Evolutionary conservation across 1,140 invertebrate genomes (phyloP), one percentile per base, ranked within the genome.

Genomic region (Philaenus spumarius): DNA sequence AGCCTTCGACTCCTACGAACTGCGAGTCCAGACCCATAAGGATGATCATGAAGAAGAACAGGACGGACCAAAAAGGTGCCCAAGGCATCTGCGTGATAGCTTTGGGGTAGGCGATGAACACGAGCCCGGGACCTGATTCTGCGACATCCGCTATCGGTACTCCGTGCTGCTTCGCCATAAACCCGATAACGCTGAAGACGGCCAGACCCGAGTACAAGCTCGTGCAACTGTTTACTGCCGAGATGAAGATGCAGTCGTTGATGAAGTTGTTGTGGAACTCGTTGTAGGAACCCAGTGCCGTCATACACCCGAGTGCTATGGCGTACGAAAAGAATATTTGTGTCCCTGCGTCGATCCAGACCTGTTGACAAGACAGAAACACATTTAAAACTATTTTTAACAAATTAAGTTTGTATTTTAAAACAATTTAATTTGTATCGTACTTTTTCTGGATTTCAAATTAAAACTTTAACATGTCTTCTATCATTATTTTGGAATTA

Each of bases 51-150:
- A 91, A 77, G 76, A 95, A 95, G 75, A 94, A 94, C 1, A 91
- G 69, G 7, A 23, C 60, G 12, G 63, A 56, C 63, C 63, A 64
- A 23, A 62, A 37, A 20, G 63, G 55, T n/a, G 63, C 47, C n/a
- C 50, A 60, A 6, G 58, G 61, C 63, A 64, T 64, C 39, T 64
- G 63, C 3, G 61, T 60, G 3, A 64, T 55, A 23, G 63, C 63
- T 74, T 92, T 85, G 0, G 86, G 93, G 73, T 95, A 95, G 0
- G 93, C 92, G 51, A 94, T 82, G 69, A 91, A 93, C 0, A 87
- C 87, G 20, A 92, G 69, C 0, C 87, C 89, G n/a, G 88, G 83
- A 0, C 87, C 87, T 63, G 78, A 76, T 61, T 79, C 67, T 1
- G 81, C 79, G 1, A 85, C 67, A 6, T 68, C 56, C 37, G 55